phyloP scores from a whole-genome alignment of 2,888 invertebrate genomes.

The Cordilura impudica region DNA sequence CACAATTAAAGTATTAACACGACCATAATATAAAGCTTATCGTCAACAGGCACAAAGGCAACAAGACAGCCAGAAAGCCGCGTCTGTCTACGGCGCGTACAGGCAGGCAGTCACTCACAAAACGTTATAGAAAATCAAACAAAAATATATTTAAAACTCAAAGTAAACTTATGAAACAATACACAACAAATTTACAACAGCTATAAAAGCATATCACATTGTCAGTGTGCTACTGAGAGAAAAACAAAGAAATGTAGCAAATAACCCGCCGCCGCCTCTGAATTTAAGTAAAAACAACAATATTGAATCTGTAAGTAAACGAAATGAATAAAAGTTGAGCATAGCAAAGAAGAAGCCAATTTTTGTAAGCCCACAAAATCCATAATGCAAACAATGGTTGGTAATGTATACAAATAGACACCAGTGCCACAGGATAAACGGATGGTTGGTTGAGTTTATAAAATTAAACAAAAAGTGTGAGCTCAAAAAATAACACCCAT shows the following conservation, averaged over 20 bases:
- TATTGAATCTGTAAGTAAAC: constrained; percentile 49
- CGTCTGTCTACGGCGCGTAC: background rate
- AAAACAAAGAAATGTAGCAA: background rate
- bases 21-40: constrained; percentile 71
- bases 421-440: constrained; percentile 49
- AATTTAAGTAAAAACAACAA: constrained; percentile 44
- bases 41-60: constrained; percentile 67
- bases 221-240: background rate
- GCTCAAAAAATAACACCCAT: background rate
- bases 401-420: constrained; percentile 56
- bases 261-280: background rate
- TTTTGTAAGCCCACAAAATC: constrained; percentile 74
- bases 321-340: constrained; percentile 14
- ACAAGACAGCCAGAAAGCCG: constrained; percentile 1
- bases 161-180: constrained; percentile 41
- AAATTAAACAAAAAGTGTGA: constrained; percentile 10
- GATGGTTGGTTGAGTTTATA: constrained; percentile 41
- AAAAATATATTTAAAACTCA: constrained; percentile 65
- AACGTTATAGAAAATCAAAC: constrained; percentile 65
- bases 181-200: constrained; percentile 42
- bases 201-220: constrained; percentile 56
- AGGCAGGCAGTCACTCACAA: constrained; percentile 8
- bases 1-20: constrained; percentile 67
- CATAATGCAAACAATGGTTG: constrained; percentile 74
- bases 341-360: constrained; percentile 73